A percentile compares a stretch with the other conserved stretches of the same genome.
Evolutionary conservation across 2,113 vertebrate species (phyloP).

Genomic region (Strigops habroptila): DNA sequence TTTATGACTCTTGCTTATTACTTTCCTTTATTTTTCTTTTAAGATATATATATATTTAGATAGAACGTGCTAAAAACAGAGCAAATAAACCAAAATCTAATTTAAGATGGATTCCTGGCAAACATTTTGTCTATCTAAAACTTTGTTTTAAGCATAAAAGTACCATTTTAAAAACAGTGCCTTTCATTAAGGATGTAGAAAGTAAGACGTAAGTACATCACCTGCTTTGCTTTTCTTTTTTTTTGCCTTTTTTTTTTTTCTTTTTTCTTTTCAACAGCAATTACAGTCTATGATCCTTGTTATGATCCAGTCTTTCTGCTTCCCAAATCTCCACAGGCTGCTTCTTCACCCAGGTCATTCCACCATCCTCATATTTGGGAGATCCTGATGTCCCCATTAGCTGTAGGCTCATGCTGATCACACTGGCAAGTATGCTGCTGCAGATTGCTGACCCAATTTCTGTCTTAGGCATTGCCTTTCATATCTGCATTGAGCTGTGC

Average conservation of each 20-base stretch:
- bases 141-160: slow-evolving; percentile 61
- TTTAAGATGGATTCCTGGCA: slow-evolving; percentile 60
- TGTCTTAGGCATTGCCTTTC: slow-evolving; percentile 60
- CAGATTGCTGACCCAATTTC: slow-evolving; percentile 69
- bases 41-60: slow-evolving; percentile 59
- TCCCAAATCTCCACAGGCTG: slow-evolving; percentile 3
- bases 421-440: slow-evolving; percentile 64
- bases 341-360: slow-evolving; percentile 38
- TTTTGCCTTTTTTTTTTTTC: not conserved
- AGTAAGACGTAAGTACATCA: slow-evolving; percentile 57
- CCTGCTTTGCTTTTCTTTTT: slow-evolving; percentile 19
- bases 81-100: slow-evolving; percentile 74
- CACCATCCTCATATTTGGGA: slow-evolving; percentile 12
- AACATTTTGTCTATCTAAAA: slow-evolving; percentile 65
- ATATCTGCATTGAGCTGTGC: slow-evolving; percentile 53
- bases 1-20: slow-evolving; percentile 53
- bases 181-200: slow-evolving; percentile 77
- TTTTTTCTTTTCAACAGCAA: slow-evolving; percentile 35
- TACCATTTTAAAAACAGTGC: slow-evolving; percentile 74
- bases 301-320: slow-evolving; percentile 41
- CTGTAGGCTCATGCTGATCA: slow-evolving; percentile 58
- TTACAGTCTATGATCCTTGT: slow-evolving; percentile 38
- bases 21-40: slow-evolving; percentile 59
- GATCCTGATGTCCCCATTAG: slow-evolving; percentile 52
- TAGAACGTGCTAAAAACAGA: slow-evolving; percentile 58